These are phyloP conservation scores for Noctilio leporinus DNA, from an alignment of 2,113 vertebrate genomes.

Conservation along the genomic window DNA sequence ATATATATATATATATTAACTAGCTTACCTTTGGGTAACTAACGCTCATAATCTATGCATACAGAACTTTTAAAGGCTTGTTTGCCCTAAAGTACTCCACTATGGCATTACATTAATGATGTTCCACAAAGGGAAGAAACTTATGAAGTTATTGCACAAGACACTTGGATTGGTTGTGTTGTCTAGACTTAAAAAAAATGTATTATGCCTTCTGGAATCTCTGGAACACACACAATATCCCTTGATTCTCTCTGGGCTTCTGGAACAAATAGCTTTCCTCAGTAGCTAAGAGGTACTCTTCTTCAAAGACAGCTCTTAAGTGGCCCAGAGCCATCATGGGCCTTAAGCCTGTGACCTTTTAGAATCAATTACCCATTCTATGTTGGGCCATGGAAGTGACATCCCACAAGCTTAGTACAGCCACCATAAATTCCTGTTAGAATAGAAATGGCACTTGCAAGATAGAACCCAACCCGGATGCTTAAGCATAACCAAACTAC, in stretches of 20 bases:
- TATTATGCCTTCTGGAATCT: background rate
- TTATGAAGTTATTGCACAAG: background rate
- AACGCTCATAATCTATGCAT: background rate
- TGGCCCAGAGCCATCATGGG: background rate
- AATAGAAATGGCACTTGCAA: background rate
- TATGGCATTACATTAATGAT: background rate
- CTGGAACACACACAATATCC: background rate
- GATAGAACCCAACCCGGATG: background rate
- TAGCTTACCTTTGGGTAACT: background rate
- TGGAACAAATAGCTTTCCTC: background rate
- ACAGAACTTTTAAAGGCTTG: background rate
- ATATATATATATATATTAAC: background rate
- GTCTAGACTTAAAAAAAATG: background rate
- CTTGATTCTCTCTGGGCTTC: background rate
- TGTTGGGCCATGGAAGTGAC: background rate
- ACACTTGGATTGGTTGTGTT: background rate
- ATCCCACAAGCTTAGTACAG: background rate
- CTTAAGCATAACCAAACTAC: background rate
- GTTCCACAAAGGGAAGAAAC: background rate
- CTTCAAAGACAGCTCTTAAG: background rate
- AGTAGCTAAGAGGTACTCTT: background rate
- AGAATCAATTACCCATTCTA: background rate
- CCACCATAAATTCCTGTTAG: background rate
- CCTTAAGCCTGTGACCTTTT: background rate
- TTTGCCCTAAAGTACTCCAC: background rate